phyloP scores from a whole-genome alignment of 2,888 invertebrate genomes.

The Minunthozetes semirufus region DNA sequence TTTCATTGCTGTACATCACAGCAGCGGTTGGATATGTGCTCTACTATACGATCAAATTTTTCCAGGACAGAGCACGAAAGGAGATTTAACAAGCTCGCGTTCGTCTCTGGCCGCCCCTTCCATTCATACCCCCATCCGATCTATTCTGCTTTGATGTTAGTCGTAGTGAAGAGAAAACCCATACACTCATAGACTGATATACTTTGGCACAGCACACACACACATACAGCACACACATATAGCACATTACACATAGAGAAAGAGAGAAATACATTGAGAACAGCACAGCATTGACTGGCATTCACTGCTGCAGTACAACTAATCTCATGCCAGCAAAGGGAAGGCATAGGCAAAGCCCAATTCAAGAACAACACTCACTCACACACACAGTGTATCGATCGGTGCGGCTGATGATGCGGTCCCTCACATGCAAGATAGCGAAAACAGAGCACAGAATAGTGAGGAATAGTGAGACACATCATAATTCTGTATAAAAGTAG shows the following conservation, averaged over 20 bases:
- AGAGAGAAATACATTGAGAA: background rate
- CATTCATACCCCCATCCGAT: constrained; percentile 27
- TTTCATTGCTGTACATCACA: constrained; percentile 13
- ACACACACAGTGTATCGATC: constrained; percentile 25
- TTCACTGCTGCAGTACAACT: constrained; percentile 24
- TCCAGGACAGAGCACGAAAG: constrained; percentile 28
- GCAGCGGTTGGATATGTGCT: constrained; percentile 22
- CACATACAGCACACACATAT: constrained; percentile 12
- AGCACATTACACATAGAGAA: background rate
- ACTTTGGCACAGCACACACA: constrained; percentile 17
- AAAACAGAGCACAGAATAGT: background rate
- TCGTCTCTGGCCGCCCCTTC: constrained; percentile 3
- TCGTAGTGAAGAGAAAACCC: constrained; percentile 7
- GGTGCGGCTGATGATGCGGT: constrained; percentile 22
- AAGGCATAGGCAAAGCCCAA: constrained; percentile 28
- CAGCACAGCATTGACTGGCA: constrained; percentile 17
- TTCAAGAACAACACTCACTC: constrained; percentile 30
- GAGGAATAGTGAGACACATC: constrained; percentile 6
- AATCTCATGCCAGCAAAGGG: constrained; percentile 27
- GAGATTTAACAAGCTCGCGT: constrained; percentile 28
- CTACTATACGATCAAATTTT: constrained; percentile 6
- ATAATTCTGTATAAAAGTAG: constrained; percentile 31
- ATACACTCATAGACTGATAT: constrained; percentile 8
- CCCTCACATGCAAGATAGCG: constrained; percentile 24
- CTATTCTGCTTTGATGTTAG: constrained; percentile 21